Conservation (phyloP, 1,140 invertebrate genomes). For the Drosophila chauvacae region DNA sequence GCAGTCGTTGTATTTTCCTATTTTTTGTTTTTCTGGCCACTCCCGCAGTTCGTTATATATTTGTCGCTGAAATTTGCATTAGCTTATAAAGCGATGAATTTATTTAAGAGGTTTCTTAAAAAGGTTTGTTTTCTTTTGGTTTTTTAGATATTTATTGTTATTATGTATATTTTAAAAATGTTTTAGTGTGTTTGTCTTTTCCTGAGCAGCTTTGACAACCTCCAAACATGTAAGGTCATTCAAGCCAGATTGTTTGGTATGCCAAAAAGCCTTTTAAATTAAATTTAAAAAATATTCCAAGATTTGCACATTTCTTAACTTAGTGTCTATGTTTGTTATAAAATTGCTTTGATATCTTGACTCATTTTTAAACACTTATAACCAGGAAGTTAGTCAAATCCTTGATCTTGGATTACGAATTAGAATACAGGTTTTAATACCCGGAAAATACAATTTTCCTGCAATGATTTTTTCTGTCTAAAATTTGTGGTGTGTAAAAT, state of each 20-base stretch:
- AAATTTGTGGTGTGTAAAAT: background rate
- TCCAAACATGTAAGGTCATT: too few species aligned
- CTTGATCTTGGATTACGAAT: background rate
- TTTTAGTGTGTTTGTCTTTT: background rate
- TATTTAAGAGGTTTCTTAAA: background rate
- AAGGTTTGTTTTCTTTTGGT: background rate
- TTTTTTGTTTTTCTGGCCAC: constrained; percentile 30
- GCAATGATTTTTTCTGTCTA: background rate
- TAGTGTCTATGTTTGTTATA: too few species aligned
- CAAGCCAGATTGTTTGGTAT: too few species aligned
- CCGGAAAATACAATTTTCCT: background rate
- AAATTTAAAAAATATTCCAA: background rate
- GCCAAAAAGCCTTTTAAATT: background rate
- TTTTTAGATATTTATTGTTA: background rate
- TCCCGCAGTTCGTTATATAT: constrained; percentile 47
- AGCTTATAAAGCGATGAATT: background rate
- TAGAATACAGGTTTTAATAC: background rate
- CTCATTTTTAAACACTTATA: too few species aligned
- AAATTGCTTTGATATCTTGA: background rate
- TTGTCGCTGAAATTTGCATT: constrained; percentile 26
- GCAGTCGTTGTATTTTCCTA: constrained; percentile 7
- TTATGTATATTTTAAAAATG: background rate
- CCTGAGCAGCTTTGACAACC: too few species aligned
- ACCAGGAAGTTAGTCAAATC: background rate
- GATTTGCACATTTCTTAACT: too few species aligned